Conservation (phyloP, 2,888 invertebrate genomes). For the Pseudoips prasinana region DNA sequence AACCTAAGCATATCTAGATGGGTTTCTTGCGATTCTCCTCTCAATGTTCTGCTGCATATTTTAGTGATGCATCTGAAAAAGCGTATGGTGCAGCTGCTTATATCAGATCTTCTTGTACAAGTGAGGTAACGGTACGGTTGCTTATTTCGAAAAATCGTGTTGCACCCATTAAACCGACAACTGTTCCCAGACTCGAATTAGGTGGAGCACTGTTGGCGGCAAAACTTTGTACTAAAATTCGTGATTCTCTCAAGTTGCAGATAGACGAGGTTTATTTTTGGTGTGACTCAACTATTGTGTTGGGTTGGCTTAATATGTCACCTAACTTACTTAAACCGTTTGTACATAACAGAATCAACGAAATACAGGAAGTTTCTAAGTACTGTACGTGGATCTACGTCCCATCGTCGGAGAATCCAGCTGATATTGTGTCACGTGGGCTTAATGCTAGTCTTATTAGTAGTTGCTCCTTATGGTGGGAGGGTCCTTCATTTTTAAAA, state of each 20-base stretch:
- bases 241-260: no score
- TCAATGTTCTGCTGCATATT: constrained; percentile 3
- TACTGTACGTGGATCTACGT: background rate
- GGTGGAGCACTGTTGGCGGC: background rate
- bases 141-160: background rate
- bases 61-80: constrained; percentile 5
- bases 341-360: no score
- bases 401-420: background rate
- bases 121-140: no score
- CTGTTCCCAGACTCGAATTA: background rate
- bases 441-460: constrained; percentile 1
- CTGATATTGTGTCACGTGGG: background rate
- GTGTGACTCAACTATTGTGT: no score
- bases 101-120: background rate
- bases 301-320: no score
- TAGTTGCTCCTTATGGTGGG: background rate
- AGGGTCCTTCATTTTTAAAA: background rate
- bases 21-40: background rate
- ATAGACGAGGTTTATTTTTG: no score
- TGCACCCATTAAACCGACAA: background rate
- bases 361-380: no score
- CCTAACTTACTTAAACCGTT: no score
- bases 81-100: background rate
- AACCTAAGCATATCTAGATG: constrained; percentile 4
- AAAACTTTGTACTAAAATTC: background rate